Conservation (phyloP, 2,888 invertebrate species). For the Troides aeacus region DNA sequence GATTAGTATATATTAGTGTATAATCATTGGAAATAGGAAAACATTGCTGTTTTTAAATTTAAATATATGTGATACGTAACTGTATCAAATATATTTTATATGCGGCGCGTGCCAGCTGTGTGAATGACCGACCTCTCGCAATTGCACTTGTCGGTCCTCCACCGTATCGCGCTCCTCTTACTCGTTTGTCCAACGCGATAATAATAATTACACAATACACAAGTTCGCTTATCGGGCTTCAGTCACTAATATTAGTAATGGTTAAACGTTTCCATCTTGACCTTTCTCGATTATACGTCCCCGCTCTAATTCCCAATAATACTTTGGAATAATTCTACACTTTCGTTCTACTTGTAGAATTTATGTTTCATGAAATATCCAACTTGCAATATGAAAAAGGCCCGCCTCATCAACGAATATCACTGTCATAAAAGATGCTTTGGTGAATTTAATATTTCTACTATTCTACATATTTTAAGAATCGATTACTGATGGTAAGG, state of each 20-base stretch:
- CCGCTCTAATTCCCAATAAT: too few relatives aligned
- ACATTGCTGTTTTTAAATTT: background rate
- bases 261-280: constrained; percentile 2
- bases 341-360: too few relatives aligned
- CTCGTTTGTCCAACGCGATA: constrained; percentile 19
- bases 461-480: too few relatives aligned
- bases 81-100: constrained; percentile 29
- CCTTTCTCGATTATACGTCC: too few relatives aligned
- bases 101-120: constrained; percentile 36
- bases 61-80: constrained; percentile 14
- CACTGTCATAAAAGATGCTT: too few relatives aligned
- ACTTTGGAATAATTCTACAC: too few relatives aligned
- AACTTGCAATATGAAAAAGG: too few relatives aligned
- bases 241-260: background rate
- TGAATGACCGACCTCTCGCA: constrained; percentile 50
- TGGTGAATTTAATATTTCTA: too few relatives aligned
- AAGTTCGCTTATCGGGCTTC: constrained; percentile 2
- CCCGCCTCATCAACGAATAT: too few relatives aligned
- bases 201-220: constrained; percentile 20
- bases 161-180: constrained; percentile 27
- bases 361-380: too few relatives aligned
- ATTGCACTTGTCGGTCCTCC: constrained; percentile 36
- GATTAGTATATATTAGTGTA: too few relatives aligned
- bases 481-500: too few relatives aligned
- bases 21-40: background rate